phyloP scores from a whole-genome alignment of 2,113 vertebrate genomes.

The Dasyornis broadbenti region DNA sequence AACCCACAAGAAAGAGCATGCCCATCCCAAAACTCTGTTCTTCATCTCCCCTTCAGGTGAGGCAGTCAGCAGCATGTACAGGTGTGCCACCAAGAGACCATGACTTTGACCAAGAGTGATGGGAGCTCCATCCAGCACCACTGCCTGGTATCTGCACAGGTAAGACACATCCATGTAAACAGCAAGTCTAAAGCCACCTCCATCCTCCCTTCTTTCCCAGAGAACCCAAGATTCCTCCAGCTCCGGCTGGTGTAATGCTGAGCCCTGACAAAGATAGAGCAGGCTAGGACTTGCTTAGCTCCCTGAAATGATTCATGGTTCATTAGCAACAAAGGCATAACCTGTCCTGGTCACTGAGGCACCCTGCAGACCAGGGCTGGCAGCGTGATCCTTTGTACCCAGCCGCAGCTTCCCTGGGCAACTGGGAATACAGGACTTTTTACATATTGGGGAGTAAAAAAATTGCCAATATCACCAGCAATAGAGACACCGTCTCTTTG shows the following conservation, averaged over 20 bases:
- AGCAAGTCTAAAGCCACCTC: neutral
- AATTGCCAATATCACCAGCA: neutral
- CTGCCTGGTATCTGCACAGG: neutral
- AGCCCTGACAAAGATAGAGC: neutral
- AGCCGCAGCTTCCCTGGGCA: neutral
- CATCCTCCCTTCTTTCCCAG: neutral
- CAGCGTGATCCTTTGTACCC: neutral
- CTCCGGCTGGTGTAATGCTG: neutral
- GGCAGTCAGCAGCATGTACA: neutral
- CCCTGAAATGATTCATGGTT: neutral
- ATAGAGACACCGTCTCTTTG: fast-evolving
- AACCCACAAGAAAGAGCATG: neutral
- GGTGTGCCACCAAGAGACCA: neutral
- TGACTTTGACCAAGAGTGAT: neutral
- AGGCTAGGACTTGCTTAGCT: neutral
- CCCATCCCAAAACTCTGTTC: neutral
- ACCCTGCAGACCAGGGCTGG: neutral
- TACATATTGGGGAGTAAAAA: neutral
- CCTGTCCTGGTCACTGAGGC: neutral
- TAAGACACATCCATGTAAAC: neutral
- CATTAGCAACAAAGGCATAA: neutral
- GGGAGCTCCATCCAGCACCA: neutral
- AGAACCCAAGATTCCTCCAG: neutral
- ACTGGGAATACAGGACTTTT: neutral
- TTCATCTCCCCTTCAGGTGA: neutral